These are phyloP conservation scores for Neelides sp. DNA, from an alignment of 1,140 invertebrate species.

Conservation along the genomic window DNA sequence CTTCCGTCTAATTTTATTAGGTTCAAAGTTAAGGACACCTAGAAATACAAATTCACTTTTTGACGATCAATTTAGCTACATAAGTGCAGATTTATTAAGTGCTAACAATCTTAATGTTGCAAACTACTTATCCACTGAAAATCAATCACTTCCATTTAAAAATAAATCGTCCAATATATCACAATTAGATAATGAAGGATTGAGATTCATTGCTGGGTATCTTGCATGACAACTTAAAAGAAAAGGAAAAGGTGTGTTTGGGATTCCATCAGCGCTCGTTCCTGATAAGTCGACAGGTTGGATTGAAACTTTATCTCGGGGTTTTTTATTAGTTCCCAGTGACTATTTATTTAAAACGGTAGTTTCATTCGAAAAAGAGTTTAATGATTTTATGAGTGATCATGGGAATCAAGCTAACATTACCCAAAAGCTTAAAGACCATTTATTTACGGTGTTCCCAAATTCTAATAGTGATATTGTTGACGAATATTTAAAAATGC, in stretches of 20 bases:
- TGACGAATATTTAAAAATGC: too few species aligned
- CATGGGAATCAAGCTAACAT: too few species aligned
- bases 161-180: neutral
- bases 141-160: neutral
- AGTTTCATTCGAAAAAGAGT: too few species aligned
- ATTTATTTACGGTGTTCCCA: too few species aligned
- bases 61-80: neutral
- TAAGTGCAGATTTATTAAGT: neutral
- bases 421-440: too few species aligned
- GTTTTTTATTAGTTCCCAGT: too few species aligned
- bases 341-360: too few species aligned
- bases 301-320: too few species aligned
- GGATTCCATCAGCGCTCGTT: too few species aligned
- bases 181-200: neutral
- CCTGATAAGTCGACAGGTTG: too few species aligned
- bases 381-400: too few species aligned
- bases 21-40: neutral
- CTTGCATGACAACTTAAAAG: constrained; percentile 1
- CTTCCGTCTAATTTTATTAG: neutral
- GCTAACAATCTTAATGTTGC: neutral
- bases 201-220: constrained; percentile 1
- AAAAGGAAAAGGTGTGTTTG: neutral
- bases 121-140: neutral
- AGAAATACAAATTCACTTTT: neutral
- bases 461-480: too few species aligned